These are phyloP conservation scores for Bostrychus sinensis DNA, from an alignment of 2,113 vertebrate genomes.

Conservation along the genomic window DNA sequence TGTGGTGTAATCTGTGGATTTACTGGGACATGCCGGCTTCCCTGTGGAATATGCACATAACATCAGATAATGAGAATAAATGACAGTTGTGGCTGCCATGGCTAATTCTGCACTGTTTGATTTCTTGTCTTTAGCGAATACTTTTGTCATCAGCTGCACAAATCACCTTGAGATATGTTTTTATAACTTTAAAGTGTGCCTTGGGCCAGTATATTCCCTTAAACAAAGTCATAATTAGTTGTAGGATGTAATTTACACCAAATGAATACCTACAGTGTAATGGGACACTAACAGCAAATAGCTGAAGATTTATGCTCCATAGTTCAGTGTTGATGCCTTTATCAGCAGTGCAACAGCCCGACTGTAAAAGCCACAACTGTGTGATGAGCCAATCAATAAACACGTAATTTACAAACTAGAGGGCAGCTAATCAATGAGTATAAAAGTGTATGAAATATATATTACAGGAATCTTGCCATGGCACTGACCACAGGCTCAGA, in stretches of 20 bases:
- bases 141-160: conserved; percentile 19
- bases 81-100: conserved; percentile 21
- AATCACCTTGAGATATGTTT: conserved; percentile 22
- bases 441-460: conserved; percentile 75
- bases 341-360: conserved; percentile 48
- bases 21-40: conserved; percentile 41
- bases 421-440: conserved; percentile 67
- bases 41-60: conserved; percentile 39
- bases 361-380: conserved; percentile 44
- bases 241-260: background rate
- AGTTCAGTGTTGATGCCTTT: conserved; percentile 55
- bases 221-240: background rate
- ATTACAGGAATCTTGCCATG: conserved; percentile 47
- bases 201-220: too few relatives aligned
- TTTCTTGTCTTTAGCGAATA: conserved; percentile 49
- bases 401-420: conserved; percentile 72
- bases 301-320: conserved; percentile 16
- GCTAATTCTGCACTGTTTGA: conserved; percentile 32
- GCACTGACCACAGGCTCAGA: conserved; percentile 51
- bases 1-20: conserved; percentile 42
- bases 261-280: background rate
- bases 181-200: background rate
- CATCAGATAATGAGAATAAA: conserved; percentile 53
- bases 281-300: background rate
- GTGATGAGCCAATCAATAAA: conserved; percentile 68